These are phyloP conservation scores for Stylophora pistillata DNA, from an alignment of 64 coral and sea anemone genomes.

Conservation along the genomic window DNA sequence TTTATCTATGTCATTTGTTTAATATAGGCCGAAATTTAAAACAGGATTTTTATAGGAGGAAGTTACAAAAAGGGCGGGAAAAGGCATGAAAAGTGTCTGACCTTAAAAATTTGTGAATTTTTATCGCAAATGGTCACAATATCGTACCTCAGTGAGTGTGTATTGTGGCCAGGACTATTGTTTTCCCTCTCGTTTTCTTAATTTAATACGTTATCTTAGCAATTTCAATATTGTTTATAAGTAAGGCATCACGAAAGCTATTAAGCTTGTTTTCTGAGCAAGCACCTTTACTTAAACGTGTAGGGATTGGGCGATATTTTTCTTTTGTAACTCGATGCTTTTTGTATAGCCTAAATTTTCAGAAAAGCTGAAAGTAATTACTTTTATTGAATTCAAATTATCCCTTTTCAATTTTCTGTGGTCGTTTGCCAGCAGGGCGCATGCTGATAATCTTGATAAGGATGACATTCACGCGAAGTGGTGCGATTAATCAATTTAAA, in stretches of 20 bases:
- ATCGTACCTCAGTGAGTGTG: background rate
- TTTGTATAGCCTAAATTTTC: background rate
- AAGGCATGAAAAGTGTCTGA: background rate
- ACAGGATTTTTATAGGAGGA: background rate
- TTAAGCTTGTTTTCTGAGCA: background rate
- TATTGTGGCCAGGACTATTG: conserved; percentile 10
- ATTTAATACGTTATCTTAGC: conserved; percentile 40
- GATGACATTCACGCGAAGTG: background rate
- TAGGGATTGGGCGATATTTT: background rate
- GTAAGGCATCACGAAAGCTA: background rate
- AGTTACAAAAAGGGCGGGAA: background rate
- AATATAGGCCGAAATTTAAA: background rate
- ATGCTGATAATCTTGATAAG: background rate
- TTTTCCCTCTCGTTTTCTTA: conserved; percentile 19
- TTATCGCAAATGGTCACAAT: background rate
- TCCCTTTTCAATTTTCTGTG: conserved; percentile 38
- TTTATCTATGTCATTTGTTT: background rate
- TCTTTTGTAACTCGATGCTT: background rate
- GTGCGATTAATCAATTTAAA: background rate
- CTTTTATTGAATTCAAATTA: conserved; percentile 54
- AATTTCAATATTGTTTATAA: conserved; percentile 18
- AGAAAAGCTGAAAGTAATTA: conserved; percentile 25
- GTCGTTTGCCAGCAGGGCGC: conserved; percentile 44
- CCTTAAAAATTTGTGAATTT: background rate
- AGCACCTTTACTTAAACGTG: background rate